Conservation (phyloP, 1,140 invertebrate species). For the Ostrea denselamellosa region DNA sequence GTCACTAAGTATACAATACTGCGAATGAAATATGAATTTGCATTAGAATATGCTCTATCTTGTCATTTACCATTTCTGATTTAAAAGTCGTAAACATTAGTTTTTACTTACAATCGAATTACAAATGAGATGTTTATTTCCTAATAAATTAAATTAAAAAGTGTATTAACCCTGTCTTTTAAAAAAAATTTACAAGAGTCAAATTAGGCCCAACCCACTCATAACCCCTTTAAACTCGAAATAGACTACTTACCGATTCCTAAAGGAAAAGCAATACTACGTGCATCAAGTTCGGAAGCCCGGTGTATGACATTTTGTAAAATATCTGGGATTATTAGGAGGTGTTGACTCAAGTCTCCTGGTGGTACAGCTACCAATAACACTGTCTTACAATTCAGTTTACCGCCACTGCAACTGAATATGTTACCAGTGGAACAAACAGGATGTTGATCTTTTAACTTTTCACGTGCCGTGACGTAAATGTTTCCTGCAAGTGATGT, state of each 20-base stretch:
- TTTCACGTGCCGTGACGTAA: constrained; percentile 7
- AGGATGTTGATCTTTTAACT: constrained; percentile 12
- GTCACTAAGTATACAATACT: no score
- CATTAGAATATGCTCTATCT: no score
- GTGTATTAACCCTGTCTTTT: no score
- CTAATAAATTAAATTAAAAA: no score
- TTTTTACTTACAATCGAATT: no score
- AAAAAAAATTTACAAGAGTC: no score
- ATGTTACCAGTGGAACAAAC: constrained; percentile 2
- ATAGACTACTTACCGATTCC: neutral
- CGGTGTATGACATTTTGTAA: neutral
- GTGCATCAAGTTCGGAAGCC: neutral
- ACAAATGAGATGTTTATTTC: no score
- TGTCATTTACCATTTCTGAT: no score
- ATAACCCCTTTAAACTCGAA: neutral
- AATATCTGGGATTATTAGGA: neutral
- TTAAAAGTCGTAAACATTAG: no score
- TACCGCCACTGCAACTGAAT: neutral
- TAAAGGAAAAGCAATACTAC: constrained; percentile 4
- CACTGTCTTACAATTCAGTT: constrained; percentile 36
- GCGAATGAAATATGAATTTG: no score
- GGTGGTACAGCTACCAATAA: constrained; percentile 18
- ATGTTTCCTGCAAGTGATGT: constrained; percentile 36
- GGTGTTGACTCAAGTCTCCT: constrained; percentile 22
- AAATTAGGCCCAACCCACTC: no score